Base-by-base conservation (phyloP, 2,113 vertebrate genomes). In the Dissostichus mawsoni region DNA sequence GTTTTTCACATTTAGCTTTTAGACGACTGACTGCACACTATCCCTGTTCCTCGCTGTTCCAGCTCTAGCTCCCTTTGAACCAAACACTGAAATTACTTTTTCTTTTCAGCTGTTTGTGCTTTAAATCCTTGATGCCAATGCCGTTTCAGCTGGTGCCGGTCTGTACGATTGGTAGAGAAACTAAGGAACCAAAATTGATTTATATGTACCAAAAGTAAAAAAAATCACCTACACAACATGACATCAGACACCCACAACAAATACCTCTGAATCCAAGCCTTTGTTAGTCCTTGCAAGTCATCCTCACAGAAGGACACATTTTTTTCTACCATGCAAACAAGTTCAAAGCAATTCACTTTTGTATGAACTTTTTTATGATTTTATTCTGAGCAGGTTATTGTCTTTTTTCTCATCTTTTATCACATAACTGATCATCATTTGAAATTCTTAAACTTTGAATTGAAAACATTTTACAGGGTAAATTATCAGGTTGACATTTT, bases 11-110 rank as follows among this genome's bases (percentile, higher is more conserved):
- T 69, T 3, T 29, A 29, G 29, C 29, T 4, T 72, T 53, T 56
- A 68, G 58, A 75, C 73, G 47, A 64, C 70, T 67, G 33, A 75
- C 76, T n/a, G 58, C 56, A 45, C 47, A 69, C 59, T 53, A 57
- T 69, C 23, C 17, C 53, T 66, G 55, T 62, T 81, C 67, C 77
- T 56, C 48, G 66, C 71, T 36, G 23, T 58, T 86, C 52, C 65
- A 74, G 69, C 81, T 76, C 53, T 87, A 57, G 18, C 69, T 83
- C 52, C 69, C 75, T 71, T 62, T 13, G 23, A 80, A 69, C 48
- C 55, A 65, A 82, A 82, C 50, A 58, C 66, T 58, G 74, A 80
- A 75, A 90, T 83, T 81, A 76, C 78, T 74, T 82, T 87, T 70
- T 50, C 64, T 78, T 83, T 59, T 78, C 48, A 55, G 45, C 25